Evolutionary conservation across 2,888 invertebrate species (phyloP).

Genomic region (Julus scandinavius): DNA sequence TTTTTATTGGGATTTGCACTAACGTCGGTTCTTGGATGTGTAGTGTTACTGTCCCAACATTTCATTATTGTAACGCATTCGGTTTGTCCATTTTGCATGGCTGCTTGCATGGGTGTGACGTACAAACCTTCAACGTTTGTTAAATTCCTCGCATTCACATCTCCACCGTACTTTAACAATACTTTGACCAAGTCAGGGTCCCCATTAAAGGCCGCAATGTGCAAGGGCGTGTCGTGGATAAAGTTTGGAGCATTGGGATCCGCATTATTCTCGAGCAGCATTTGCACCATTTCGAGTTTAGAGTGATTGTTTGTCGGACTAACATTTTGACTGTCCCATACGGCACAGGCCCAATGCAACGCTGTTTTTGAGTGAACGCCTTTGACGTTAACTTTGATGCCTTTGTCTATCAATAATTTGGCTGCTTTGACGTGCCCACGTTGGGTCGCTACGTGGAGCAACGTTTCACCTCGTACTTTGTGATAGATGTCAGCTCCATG

Average conservation of each 20-base stretch:
- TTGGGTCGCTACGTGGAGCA: not conserved
- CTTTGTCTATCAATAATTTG: not conserved
- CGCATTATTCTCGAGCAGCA: no score
- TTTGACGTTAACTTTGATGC: no score
- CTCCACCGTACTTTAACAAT: constrained; percentile 65
- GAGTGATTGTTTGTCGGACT: no score
- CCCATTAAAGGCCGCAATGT: not conserved
- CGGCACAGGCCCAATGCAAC: no score
- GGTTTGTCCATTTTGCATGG: not conserved
- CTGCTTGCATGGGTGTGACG: not conserved
- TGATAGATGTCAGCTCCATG: not conserved
- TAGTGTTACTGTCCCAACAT: not conserved
- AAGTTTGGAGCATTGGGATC: no score
- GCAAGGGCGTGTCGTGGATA: not conserved
- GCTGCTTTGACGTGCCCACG: not conserved
- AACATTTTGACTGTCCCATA: no score
- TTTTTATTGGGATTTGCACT: not conserved
- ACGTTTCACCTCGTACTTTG: not conserved
- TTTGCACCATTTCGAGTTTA: no score
- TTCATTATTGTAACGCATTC: not conserved
- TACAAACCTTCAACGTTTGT: no score
- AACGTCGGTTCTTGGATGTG: not conserved
- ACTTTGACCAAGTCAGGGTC: not conserved
- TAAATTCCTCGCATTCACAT: no score
- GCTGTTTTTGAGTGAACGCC: no score